A percentile compares a stretch with the other conserved stretches of the same genome.
phyloP scores from a whole-genome alignment of 2,797 vertebrate species.

The Eulemur mongoz region DNA sequence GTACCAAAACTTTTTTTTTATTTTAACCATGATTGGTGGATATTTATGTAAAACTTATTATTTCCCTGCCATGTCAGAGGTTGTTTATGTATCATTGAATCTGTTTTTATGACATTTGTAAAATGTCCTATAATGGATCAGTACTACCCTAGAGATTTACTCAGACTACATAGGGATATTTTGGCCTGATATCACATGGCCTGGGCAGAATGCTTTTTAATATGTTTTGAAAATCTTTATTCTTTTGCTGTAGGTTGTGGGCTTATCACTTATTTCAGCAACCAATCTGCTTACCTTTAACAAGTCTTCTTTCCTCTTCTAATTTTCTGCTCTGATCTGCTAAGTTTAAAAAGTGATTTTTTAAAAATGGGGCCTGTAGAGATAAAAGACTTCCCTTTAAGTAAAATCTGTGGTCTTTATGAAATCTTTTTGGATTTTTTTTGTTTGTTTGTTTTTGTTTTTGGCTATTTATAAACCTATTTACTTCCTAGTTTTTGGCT shows the following conservation, averaged over 20 bases:
- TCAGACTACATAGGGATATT: conserved; percentile 9
- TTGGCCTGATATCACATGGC: not conserved
- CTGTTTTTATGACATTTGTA: not conserved
- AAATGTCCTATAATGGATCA: not conserved
- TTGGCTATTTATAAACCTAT: not conserved
- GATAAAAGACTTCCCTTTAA: not conserved
- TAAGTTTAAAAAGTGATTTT: conserved; percentile 34
- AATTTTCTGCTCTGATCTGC: conserved; percentile 11
- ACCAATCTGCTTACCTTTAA: not conserved
- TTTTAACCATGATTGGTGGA: conserved; percentile 14
- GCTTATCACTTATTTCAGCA: conserved; percentile 42
- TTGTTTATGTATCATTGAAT: conserved; percentile 23
- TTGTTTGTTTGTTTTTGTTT: not conserved
- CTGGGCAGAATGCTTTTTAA: conserved; percentile 15
- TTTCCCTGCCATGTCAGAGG: conserved; percentile 10
- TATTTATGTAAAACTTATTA: conserved; percentile 26
- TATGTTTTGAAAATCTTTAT: conserved; percentile 16
- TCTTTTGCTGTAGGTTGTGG: not conserved
- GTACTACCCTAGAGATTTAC: not conserved
- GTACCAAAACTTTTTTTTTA: not conserved
- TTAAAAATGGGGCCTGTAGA: not conserved
- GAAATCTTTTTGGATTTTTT: not conserved
- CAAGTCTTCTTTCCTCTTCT: not conserved
- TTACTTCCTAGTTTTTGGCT: not conserved
- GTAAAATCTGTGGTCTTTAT: not conserved